Evolutionary conservation across 2,888 invertebrate species (phyloP), one percentile per base, ranked within the genome.

Genomic region (Thysanoteuthis rhombus): DNA sequence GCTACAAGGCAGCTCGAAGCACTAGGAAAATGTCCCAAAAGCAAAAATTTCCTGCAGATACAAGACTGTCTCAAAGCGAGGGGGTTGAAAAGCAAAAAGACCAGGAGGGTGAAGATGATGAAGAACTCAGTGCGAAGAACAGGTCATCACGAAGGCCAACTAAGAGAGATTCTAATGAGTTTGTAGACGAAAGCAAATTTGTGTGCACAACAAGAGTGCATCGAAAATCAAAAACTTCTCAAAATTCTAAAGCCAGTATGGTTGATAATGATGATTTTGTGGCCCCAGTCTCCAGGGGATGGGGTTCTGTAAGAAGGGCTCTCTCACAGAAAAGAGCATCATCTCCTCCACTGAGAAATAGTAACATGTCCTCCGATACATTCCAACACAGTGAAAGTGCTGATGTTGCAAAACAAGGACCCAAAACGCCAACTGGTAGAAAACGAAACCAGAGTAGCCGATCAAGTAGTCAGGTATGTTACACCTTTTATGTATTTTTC

Each of bases 311-410:
- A 89, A 92, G 52, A 89, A 93, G 89, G 47, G n/a, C 93, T 25
- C 89, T 75, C 42, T 90, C 89, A 89, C 38, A 90, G n/a, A 22
- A 40, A 28, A 75, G 32, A 40, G 40, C n/a, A 19, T 75, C 96
- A 16, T 96, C 96, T 6, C 94, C 95, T 19, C 95, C 96, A 42
- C 95, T 95, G 47, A 95, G 95, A 42, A 95, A 95, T 0, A 42
- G n/a, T 75, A 75, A 10, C n/a, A 12, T 10, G n/a, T 75, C 75
- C 12, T 75, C 75, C 2, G 32, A n/a, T n/a, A n/a, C n/a, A 16
- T 32, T 42, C 2, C 28, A 45, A n/a, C n/a, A 42, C 19, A 92
- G n/a, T 16, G 45, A 92, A 32, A 40, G 5, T 5, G 39, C 25
- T 0, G 8, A 38, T 12, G 19, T 8, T 39, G 91, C 94, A 38